Base-by-base conservation (phyloP, 2,888 invertebrate species). In the Drosophila neotestacea region DNA sequence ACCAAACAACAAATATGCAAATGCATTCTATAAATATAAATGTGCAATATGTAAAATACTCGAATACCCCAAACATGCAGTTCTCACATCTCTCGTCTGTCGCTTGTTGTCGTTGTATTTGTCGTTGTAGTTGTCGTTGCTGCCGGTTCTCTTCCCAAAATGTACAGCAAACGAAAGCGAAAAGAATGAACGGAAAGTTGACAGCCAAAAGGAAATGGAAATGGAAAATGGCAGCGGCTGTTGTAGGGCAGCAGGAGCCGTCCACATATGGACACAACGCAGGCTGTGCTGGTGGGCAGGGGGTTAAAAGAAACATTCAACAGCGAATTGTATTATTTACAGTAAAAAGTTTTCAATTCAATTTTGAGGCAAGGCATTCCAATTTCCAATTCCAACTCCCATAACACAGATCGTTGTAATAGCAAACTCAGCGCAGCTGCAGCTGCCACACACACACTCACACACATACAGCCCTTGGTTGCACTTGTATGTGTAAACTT, bases 21-120 rank as follows among this genome's bases (percentile, higher is more conserved):
- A 76, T 76, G 42, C 73, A 86, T 86, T 84, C 81, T 81, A 81
- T 86, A 81, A 81, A 81, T 81, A 81, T 69, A 62, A 74, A 39
- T 77, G 73, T 72, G 62, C 72, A 72, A 77, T 59, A 77, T 72
- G 67, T 27, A 66, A 72, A 67, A 75, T 66, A 72, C 66, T 32
- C 41, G 39, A 51, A 42, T 36, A 42, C 60, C 27, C 34, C 44
- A n/a, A 41, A 76, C 66, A 60, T 61, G 67, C 75, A 52, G 62
- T 63, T 69, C 55, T 58, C 42, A 27, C 36, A 81, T 27, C 28
- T 44, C 11, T 62, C 68, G 77, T 60, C 77, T 48, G 48, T 27
- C 22, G 50, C n/a, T 48, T 10, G 52, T n/a, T 39, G 52, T 39
- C 28, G 52, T 16, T 11, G 22, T n/a, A 11, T 22, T 27, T 36